Percentiles rank a stretch among this genome's conserved stretches.
Conservation (phyloP, 2,797 vertebrate species). For the Cottoperca gobio region DNA sequence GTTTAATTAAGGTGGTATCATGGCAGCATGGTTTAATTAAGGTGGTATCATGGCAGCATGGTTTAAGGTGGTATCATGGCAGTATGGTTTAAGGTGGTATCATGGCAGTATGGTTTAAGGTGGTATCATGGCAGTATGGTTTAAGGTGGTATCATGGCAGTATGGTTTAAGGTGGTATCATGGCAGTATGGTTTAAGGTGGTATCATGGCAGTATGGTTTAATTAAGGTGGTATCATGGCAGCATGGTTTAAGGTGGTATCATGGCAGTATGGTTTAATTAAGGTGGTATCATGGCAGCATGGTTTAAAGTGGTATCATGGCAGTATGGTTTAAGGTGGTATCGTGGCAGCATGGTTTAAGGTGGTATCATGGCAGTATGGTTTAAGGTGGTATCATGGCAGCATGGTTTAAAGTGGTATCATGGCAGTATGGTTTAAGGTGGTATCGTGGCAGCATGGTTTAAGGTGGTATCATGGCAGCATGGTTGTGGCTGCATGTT, state of each 20-base stretch:
- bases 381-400: not conserved
- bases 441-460: not conserved
- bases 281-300: no score
- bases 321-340: not conserved
- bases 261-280: not conserved
- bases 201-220: no score
- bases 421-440: constrained; percentile 1
- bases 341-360: not conserved
- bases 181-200: not conserved
- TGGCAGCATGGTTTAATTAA: not conserved
- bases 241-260: not conserved
- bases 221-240: not conserved
- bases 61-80: not conserved
- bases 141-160: not conserved
- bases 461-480: not conserved
- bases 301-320: not conserved
- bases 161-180: not conserved
- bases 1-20: not conserved
- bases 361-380: no score
- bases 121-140: no score
- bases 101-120: not conserved
- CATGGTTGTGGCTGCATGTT: not conserved
- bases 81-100: not conserved
- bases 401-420: not conserved
- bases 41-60: no score